Evolutionary conservation across 2,888 invertebrate genomes (phyloP), one percentile per base, ranked within the genome.

Genomic region (Leptopterna dolabrata): DNA sequence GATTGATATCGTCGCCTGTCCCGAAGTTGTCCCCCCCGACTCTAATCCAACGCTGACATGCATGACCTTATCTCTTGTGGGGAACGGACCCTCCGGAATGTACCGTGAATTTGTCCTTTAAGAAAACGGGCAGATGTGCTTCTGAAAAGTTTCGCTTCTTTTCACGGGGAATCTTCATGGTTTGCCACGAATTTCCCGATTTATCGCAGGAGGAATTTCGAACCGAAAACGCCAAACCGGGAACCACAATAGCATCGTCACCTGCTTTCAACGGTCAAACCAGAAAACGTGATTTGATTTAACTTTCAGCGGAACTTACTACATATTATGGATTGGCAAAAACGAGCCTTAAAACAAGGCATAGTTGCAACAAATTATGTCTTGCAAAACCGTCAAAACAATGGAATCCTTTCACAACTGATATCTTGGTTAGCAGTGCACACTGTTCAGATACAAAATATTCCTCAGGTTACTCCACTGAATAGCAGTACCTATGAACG

Each of bases 81-180:
- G 41, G 27, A 19, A 27, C 63, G 70, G 36, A 83, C 83, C 83
- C 83, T 83, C 63, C 70, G 83, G 71, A 83, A 83, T 83, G 83
- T 83, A 83, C 83, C 83, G 83, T 83, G 83, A 83, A 83, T 83
- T 83, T 83, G 83, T 83, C 70, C 83, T 71, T 83, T 83, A 71
- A 71, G 83, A 83, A 83, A 36, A 70, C 63, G 83, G n/a, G 83
- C 83, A 83, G 83, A 83, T 83, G 83, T 6, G 30, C 43, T 24
- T 29, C 29, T 2, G 71, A 36, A 36, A 36, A 36, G n/a, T 43
- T 47, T n/a, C 41, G 71, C 24, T 70, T 70, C 83, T 16, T 41
- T 43, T 36, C 47, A 27, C 63, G 24, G 71, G 63, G 71, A n/a
- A 36, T 24, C 63, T 63, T 43, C 55, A 55, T n/a, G 83, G 55